Conservation (phyloP, 1,140 invertebrate species). For the Philopotamus ludificatus region DNA sequence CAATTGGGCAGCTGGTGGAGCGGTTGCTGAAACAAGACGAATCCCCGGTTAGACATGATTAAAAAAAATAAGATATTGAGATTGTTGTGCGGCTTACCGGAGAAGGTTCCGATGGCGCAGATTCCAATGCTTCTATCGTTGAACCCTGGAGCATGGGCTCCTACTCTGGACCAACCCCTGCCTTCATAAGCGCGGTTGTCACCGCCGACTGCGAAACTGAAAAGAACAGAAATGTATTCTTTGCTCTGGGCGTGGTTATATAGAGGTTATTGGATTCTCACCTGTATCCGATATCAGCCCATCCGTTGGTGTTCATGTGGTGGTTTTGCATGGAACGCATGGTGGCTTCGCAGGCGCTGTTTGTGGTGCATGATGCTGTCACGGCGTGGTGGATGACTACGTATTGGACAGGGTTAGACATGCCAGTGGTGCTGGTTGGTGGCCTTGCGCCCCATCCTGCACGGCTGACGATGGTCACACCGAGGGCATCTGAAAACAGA, state of each 20-base stretch:
- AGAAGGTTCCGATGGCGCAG: conserved; percentile 68
- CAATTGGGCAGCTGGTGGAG: conserved; percentile 61
- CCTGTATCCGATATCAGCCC: conserved; percentile 72
- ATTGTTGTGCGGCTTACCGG: conserved; percentile 1
- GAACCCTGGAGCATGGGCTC: conserved; percentile 69
- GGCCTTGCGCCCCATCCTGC: conserved; percentile 63
- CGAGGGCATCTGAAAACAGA: not conserved
- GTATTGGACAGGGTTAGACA: conserved; percentile 65
- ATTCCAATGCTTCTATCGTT: conserved; percentile 74
- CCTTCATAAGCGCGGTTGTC: conserved; percentile 72
- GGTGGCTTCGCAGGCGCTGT: conserved; percentile 52
- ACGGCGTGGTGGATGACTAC: conserved; percentile 76
- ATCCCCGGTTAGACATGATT: not conserved
- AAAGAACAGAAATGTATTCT: conserved; percentile 36
- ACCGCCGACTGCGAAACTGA: conserved; percentile 79
- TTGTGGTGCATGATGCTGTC: conserved; percentile 55
- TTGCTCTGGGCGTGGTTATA: not conserved
- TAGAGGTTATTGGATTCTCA: conserved; percentile 36
- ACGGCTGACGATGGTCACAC: conserved; percentile 51
- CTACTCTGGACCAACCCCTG: conserved; percentile 69
- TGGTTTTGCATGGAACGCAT: conserved; percentile 61
- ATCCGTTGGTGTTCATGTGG: conserved; percentile 60
- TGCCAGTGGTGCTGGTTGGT: conserved; percentile 49
- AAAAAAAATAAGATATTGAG: not conserved
- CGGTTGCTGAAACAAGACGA: conserved; percentile 48